These are phyloP conservation scores for Petrocephalus microphthalmus DNA, from an alignment of 2,113 vertebrate genomes.

Conservation along the genomic window DNA sequence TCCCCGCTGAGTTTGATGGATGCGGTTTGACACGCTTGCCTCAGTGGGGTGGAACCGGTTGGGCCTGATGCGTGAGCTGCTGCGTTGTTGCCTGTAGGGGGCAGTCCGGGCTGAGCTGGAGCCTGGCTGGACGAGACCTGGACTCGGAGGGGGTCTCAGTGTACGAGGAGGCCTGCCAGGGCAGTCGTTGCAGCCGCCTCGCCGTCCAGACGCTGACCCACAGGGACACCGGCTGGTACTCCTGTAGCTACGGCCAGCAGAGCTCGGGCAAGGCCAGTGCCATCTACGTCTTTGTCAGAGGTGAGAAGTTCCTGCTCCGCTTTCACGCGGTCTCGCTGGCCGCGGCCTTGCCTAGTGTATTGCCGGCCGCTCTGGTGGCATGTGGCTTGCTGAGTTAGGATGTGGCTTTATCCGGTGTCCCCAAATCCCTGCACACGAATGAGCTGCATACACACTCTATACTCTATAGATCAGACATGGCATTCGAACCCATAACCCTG, in stretches of 20 bases:
- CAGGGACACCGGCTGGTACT: constrained; percentile 67
- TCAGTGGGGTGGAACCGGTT: background rate
- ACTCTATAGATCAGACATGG: background rate
- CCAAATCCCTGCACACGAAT: background rate
- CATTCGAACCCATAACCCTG: background rate
- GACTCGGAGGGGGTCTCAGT: constrained; percentile 43
- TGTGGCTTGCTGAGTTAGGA: background rate
- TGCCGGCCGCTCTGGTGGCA: background rate
- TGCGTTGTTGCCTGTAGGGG: constrained; percentile 56
- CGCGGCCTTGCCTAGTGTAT: background rate
- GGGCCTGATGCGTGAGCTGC: background rate
- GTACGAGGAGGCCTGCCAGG: constrained; percentile 41
- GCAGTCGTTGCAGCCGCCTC: constrained; percentile 61
- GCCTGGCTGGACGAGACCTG: constrained; percentile 31
- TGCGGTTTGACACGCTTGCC: background rate
- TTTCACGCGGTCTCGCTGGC: background rate
- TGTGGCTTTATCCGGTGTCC: background rate
- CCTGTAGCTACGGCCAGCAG: constrained; percentile 46
- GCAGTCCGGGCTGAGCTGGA: constrained; percentile 57
- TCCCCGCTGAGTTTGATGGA: background rate
- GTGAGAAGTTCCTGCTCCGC: constrained; percentile 51
- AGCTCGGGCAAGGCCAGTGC: constrained; percentile 20
- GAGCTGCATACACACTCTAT: background rate
- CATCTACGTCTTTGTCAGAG: constrained; percentile 72
- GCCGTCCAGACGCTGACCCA: constrained; percentile 46